These are phyloP conservation scores for Sycophaga agraensis DNA, from an alignment of 1,140 invertebrate species.

Conservation along the genomic window DNA sequence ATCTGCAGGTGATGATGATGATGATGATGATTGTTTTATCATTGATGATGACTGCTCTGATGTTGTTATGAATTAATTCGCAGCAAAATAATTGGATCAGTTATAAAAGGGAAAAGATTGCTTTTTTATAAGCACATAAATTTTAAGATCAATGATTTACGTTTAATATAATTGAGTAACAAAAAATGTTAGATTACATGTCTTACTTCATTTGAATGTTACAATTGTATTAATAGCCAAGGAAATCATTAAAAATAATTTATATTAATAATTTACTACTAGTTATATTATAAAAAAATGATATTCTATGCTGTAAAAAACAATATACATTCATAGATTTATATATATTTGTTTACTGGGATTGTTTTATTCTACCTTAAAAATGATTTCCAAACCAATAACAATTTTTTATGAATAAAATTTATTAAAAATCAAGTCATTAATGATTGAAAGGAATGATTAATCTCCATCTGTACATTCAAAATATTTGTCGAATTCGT, in stretches of 20 bases:
- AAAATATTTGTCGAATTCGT: slow-evolving; percentile 42
- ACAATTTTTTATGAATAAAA: slow-evolving; percentile 18
- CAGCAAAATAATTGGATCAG: neutral
- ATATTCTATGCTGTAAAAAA: too few relatives aligned
- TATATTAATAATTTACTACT: too few relatives aligned
- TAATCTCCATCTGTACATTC: slow-evolving; percentile 35
- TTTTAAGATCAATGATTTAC: too few relatives aligned
- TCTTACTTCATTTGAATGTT: too few relatives aligned
- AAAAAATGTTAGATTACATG: neutral
- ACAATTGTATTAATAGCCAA: too few relatives aligned
- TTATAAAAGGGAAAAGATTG: too few relatives aligned
- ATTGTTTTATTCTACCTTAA: slow-evolving; percentile 16
- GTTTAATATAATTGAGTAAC: too few relatives aligned
- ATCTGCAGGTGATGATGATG: neutral
- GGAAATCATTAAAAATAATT: too few relatives aligned
- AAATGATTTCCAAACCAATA: neutral
- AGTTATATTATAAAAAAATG: too few relatives aligned
- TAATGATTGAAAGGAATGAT: neutral
- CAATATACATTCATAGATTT: neutral
- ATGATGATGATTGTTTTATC: slow-evolving; percentile 28
- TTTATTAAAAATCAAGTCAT: slow-evolving; percentile 4
- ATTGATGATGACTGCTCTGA: slow-evolving; percentile 14
- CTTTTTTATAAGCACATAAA: too few relatives aligned
- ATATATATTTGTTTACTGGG: slow-evolving; percentile 23
- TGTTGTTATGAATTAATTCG: neutral